Base-by-base conservation (phyloP, 2,888 invertebrate genomes). In the Sclerodermus sp. region DNA sequence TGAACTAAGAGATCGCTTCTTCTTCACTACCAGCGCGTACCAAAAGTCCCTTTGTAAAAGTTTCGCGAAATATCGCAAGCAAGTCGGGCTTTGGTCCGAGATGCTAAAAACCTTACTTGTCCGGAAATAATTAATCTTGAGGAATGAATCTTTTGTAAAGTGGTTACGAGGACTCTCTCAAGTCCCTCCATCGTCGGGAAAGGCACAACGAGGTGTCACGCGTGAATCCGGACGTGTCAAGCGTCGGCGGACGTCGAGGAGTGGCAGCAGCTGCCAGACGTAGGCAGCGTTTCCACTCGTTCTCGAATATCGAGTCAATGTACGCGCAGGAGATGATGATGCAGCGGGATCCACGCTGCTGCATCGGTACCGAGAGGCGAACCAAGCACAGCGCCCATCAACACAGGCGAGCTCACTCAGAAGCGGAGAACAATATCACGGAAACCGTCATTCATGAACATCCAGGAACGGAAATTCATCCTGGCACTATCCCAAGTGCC, bases 151-250 rank as follows among this genome's bases (percentile, higher is more conserved):
- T n/a, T n/a, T n/a, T n/a, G n/a, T n/a, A n/a, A n/a, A 88, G 88
- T 77, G 90, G 89, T 69, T 91, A 91, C 74, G 91, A 91, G 78
- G 91, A 91, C 70, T 90, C 90, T 0, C 78, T 91, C 36, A 90
- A 90, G 73, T 88, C 87, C 1, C 72, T 85, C 67, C 75, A 84
- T 71, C 79, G 84, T 32, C 70, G 58, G 41, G 66, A 56, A 49
- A 53, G 63, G 40, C 55, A 50, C 45, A 66, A 57, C 47, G 64
- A 64, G 8, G 30, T 45, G 6, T 47, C 57, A 0, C 60, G 64
- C 1, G 42, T 49, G 1, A 49, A 34, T 51, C 69, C 44, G 57
- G 69, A 56, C 40, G 62, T 44, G 47, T 66, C 61, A 60, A 71
- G 53, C 56, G 58, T 53, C 50, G 57, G 47, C 49, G 57, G 70